Evolutionary conservation across 2,888 invertebrate genomes (phyloP), one percentile per base, ranked within the genome.

Genomic region (Chymomyza fuscimana): DNA sequence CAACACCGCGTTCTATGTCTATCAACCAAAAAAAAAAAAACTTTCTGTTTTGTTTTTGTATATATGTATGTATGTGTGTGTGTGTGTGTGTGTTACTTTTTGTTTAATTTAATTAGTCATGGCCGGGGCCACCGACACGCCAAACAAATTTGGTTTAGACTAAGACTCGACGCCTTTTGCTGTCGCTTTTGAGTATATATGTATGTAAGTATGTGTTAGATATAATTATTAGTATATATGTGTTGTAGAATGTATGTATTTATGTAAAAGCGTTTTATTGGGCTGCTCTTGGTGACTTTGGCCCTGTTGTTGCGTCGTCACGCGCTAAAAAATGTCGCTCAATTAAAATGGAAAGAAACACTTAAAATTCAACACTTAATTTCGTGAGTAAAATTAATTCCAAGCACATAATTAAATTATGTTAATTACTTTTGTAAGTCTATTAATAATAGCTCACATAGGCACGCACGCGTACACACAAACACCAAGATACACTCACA

Each of bases 371-470:
- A 85, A 85, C 85, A 85, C 87, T 85, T 88, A 86, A 85, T 86
- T 86, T 85, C 79, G 88, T 88, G 88, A 88, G 88, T 85, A 82
- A 85, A 88, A 88, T 88, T 86, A 85, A 85, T 88, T 88, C 88
- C 88, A 77, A 87, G 87, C 88, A 85, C 88, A 85, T 88, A 85
- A 85, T 85, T 85, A 85, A 85, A 85, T 85, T 85, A 85, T 85
- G 85, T 85, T 85, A 85, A 85, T 85, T 85, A 88, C 82, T 80
- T 79, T 76, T 75, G 80, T 78, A 82, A 86, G 88, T 88, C 85
- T 85, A 85, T 88, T 82, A 85, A 77, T 81, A 79, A 77, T 74
- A 76, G 63, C 65, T 62, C 66, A 46, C 76, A 62, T 69, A 46
- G 56, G 62, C 64, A 63, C 68, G 58, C 46, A 58, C 52, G 65